These are phyloP conservation scores for Caenorhabditis japonica DNA, from an alignment of 2,888 invertebrate species.

Conservation along the genomic window DNA sequence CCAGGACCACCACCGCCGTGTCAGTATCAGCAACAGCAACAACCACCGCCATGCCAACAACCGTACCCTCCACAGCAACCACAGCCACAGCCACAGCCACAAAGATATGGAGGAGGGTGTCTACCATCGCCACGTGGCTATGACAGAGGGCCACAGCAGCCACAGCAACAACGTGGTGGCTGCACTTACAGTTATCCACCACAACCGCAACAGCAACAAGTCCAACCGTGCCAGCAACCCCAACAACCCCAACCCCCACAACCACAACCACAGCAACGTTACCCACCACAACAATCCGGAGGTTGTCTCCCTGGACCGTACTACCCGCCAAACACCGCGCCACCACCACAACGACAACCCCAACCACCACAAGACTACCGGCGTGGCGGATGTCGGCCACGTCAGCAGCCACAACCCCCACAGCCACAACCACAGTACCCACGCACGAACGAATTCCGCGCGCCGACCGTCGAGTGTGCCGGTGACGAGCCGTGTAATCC, in stretches of 20 bases:
- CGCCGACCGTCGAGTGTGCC: conserved; percentile 42
- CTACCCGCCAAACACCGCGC: conserved; percentile 44
- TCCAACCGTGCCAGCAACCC: conserved; percentile 10
- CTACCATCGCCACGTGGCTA: conserved; percentile 50
- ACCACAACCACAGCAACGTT: conserved; percentile 5
- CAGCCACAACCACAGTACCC: conserved; percentile 34
- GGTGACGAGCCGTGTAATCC: conserved; percentile 23
- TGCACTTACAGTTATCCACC: conserved; percentile 44
- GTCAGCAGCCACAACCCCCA: conserved; percentile 24
- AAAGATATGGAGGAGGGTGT: conserved; percentile 44
- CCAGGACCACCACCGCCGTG: conserved; percentile 44
- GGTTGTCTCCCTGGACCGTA: conserved; percentile 46
- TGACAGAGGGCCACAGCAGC: conserved; percentile 30
- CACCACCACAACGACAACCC: conserved; percentile 38
- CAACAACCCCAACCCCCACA: conserved; percentile 14
- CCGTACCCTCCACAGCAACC: conserved; percentile 14
- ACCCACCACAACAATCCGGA: conserved; percentile 18
- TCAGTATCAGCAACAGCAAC: conserved; percentile 17
- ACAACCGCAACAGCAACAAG: conserved; percentile 19
- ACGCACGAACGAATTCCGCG: conserved; percentile 45
- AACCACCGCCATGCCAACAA: conserved; percentile 32
- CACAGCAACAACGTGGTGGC: conserved; percentile 19
- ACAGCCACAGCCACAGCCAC: conserved; percentile 23
- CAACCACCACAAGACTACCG: conserved; percentile 28
- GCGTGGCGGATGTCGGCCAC: conserved; percentile 31